These are phyloP conservation scores for Halichondria panicea DNA, from an alignment of 37 sponge, comb jelly and placozoan species.

Conservation along the genomic window DNA sequence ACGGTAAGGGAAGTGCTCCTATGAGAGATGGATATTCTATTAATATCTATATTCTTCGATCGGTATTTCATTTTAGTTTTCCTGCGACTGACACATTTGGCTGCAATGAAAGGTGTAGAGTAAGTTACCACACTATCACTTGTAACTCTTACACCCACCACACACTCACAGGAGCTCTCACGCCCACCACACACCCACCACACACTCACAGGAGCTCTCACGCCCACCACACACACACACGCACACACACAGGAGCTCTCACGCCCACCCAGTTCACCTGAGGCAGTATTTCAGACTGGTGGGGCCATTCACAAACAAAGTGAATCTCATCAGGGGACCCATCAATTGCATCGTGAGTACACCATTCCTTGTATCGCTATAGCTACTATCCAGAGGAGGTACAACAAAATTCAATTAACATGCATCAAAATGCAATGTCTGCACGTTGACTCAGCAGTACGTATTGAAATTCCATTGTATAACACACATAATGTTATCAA, in stretches of 20 bases:
- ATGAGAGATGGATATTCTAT: not conserved
- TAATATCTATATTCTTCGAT: not conserved
- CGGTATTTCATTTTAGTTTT: conserved; percentile 50
- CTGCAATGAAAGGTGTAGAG: conserved; percentile 65
- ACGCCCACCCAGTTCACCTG: conserved; percentile 61
- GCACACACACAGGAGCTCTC: conserved; percentile 10
- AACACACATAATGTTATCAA: no score
- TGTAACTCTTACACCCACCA: not conserved
- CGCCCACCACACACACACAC: not conserved
- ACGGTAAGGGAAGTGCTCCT: conserved; percentile 38
- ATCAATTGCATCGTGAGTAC: conserved; percentile 53
- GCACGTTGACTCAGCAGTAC: no score
- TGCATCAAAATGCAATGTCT: no score
- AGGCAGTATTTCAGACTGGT: conserved; percentile 47
- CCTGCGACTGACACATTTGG: conserved; percentile 68
- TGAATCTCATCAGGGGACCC: conserved; percentile 75
- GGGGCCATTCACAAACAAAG: conserved; percentile 48
- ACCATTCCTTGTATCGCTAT: not conserved
- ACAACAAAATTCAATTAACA: no score
- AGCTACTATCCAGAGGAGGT: not conserved
- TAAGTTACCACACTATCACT: conserved; percentile 27
- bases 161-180: not conserved
- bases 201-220: not conserved
- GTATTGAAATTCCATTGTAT: no score
- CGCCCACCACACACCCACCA: no score